Percentiles rank a stretch among this genome's conserved stretches.
phyloP scores from a whole-genome alignment of 2,888 invertebrate species.

The Tuberolachnus salignus region DNA sequence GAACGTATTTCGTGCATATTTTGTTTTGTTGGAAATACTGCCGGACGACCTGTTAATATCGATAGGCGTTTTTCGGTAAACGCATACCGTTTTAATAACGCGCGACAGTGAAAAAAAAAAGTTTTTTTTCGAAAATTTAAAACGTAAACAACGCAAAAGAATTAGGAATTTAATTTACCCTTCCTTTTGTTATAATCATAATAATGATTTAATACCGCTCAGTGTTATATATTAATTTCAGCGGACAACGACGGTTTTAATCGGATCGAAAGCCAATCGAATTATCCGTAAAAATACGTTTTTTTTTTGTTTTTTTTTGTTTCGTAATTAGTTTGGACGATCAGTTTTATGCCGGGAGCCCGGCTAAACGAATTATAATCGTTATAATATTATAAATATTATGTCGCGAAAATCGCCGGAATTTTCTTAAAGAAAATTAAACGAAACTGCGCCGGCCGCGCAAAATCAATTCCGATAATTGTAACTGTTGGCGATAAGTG shows the following conservation, averaged over 20 bases:
- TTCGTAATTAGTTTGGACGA: conserved; percentile 2
- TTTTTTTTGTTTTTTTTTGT: too few species aligned
- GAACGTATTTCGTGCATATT: not conserved
- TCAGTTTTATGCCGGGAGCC: too few species aligned
- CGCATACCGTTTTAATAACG: too few species aligned
- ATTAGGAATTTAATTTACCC: not conserved
- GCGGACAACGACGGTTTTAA: not conserved
- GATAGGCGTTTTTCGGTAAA: too few species aligned
- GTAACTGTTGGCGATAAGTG: too few species aligned
- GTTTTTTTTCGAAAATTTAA: not conserved
- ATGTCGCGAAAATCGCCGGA: too few species aligned
- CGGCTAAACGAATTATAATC: not conserved
- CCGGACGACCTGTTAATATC: not conserved
- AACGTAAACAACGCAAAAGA: not conserved
- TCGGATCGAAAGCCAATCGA: conserved; percentile 4
- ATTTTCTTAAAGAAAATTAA: too few species aligned
- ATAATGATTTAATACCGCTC: conserved; percentile 13
- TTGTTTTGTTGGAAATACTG: conserved; percentile 2
- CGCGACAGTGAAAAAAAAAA: conserved; percentile 4
- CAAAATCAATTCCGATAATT: too few species aligned
- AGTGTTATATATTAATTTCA: conserved; percentile 22
- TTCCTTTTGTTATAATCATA: not conserved
- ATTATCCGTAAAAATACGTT: not conserved
- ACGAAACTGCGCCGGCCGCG: too few species aligned
- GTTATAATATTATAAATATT: not conserved